Evolutionary conservation across 2,797 vertebrate species (phyloP), one percentile per base, ranked within the genome.

Genomic region (Choloepus didactylus): DNA sequence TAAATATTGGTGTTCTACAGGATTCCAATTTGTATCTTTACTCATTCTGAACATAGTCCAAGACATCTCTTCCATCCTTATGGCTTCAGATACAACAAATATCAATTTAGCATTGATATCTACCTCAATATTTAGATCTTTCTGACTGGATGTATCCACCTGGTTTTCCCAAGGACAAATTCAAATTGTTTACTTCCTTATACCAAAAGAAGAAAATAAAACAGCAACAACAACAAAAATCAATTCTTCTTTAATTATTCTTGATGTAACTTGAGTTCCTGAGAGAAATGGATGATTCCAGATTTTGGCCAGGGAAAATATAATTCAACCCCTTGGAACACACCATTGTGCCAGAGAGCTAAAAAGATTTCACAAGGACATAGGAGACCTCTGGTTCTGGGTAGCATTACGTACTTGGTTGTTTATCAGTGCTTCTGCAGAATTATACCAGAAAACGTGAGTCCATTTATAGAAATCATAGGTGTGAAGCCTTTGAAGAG

Each of bases 181-280:
- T 31, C n/a, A 93, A 41, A 87, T 79, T 84, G 18, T 54, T 89
- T 23, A 85, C 27, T 67, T 81, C 29, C 5, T 89, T 82, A 87
- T 9, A 82, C 25, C 21, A 91, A 60, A 7, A 80, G 35, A 35
- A 35, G 35, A 35, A 35, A 35, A 35, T 35, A 35, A 35, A 35
- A 35, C 35, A 35, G 35, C 35, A 35, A 35, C 35, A 35, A 35
- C 35, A 35, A 35, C 35, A 23, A 46, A 66, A 3, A 10, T 91
- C 15, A 12, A 12, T 84, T 87, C 64, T n/a, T 76, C 38, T 41
- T 87, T 67, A 67, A 67, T 67, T 73, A 29, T 76, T 69, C 82
- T 23, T 60, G 41, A 59, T 60, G 21, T 70, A 66, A 67, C 4
- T 38, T 31, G 3, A 0, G 21, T 84, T 60, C 23, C 27, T 56